Evolutionary conservation across 2,113 vertebrate species (phyloP).

Genomic region (Nibea coibor): DNA sequence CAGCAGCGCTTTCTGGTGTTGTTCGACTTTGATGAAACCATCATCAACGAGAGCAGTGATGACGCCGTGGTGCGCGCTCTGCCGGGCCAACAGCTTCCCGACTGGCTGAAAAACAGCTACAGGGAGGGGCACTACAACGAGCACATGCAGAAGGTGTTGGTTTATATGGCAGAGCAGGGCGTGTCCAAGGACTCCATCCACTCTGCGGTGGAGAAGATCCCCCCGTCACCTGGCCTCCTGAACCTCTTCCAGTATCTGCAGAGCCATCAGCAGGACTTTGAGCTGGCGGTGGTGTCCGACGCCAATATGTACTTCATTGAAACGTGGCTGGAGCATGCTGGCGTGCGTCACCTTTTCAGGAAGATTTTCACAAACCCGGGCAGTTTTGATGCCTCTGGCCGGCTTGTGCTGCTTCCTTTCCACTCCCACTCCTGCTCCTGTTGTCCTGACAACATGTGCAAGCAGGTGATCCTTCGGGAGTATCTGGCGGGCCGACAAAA

Average conservation of each 20-base stretch:
- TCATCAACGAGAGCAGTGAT: conserved; percentile 92
- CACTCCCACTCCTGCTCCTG: conserved; percentile 90
- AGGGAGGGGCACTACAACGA: conserved; percentile 90
- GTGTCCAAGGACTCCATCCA: conserved; percentile 84
- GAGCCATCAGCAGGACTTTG: conserved; percentile 86
- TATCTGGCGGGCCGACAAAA: conserved; percentile 85
- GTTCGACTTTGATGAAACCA: conserved; percentile 97
- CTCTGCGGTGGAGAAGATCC: conserved; percentile 85
- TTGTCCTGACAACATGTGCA: conserved; percentile 97
- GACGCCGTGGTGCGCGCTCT: conserved; percentile 85
- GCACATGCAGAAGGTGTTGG: conserved; percentile 88
- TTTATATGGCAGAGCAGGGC: conserved; percentile 89
- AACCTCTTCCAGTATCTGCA: conserved; percentile 88
- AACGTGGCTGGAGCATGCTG: conserved; percentile 83
- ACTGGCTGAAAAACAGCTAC: conserved; percentile 84
- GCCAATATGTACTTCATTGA: conserved; percentile 93
- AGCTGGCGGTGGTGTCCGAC: conserved; percentile 91
- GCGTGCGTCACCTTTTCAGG: conserved; percentile 85
- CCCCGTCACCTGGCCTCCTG: conserved; percentile 86
- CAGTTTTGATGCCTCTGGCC: conserved; percentile 83
- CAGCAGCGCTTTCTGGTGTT: conserved; percentile 86
- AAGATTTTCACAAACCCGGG: conserved; percentile 92
- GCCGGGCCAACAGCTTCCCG: conserved; percentile 86
- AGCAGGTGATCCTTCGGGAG: conserved; percentile 89
- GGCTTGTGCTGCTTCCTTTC: conserved; percentile 88